A percentile compares a stretch with the other conserved stretches of the same genome.
Evolutionary conservation across 2,113 vertebrate species (phyloP).

Genomic region (Turnix velox): DNA sequence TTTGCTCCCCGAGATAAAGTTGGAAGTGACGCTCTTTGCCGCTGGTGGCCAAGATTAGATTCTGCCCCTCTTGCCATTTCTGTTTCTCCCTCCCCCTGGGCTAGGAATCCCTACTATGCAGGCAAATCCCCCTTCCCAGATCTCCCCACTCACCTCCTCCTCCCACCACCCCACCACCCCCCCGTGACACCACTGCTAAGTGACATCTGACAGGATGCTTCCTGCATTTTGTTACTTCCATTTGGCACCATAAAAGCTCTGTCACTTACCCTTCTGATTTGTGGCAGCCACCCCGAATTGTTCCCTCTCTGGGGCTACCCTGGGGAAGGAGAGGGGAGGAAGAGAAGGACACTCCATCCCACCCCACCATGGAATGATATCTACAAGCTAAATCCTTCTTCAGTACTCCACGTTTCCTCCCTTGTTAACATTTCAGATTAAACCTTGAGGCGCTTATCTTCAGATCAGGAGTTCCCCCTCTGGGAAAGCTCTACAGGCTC

Average conservation of each 20-base stretch:
- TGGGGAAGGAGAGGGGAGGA: not conserved
- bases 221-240: conserved; percentile 61
- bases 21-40: conserved; percentile 20
- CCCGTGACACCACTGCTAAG: conserved; percentile 32
- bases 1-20: not conserved
- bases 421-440: conserved; percentile 43
- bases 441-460: conserved; percentile 36
- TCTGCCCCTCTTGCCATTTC: conserved; percentile 31
- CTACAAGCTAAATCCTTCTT: not conserved
- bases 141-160: too few species aligned
- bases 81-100: not conserved
- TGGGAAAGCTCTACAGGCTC: not conserved
- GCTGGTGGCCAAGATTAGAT: conserved; percentile 4
- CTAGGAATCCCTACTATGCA: conserved; percentile 58
- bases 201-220: conserved; percentile 63
- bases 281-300: not conserved
- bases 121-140: conserved; percentile 52
- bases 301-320: not conserved
- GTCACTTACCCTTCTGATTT: conserved; percentile 56
- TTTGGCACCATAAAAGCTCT: conserved; percentile 41
- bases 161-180: too few species aligned
- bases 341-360: not conserved
- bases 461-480: conserved; percentile 3
- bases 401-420: not conserved
- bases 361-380: not conserved